These are phyloP conservation scores for Mystacornis crossleyi DNA, from an alignment of 2,113 vertebrate genomes.

Conservation along the genomic window DNA sequence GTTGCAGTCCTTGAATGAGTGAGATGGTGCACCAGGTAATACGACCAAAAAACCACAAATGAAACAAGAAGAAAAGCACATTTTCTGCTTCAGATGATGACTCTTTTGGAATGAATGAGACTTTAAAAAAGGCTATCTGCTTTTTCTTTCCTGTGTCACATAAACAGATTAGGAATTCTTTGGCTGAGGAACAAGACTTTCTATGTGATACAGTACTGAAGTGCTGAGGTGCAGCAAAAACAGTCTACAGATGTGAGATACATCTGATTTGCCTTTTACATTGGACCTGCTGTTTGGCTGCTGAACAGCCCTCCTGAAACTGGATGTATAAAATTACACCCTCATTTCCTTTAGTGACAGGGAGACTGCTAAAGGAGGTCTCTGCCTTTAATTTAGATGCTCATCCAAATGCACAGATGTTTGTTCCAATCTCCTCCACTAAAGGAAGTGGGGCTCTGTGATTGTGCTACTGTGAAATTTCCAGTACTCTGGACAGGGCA, in stretches of 20 bases:
- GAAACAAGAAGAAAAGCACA: neutral
- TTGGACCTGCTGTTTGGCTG: neutral
- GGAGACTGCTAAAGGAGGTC: neutral
- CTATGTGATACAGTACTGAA: neutral
- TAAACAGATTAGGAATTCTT: neutral
- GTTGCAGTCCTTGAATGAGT: neutral
- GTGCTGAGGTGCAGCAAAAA: neutral
- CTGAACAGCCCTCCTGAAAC: neutral
- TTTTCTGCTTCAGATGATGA: neutral
- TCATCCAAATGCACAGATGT: slow-evolving; percentile 14
- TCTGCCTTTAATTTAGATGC: neutral
- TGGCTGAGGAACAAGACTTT: neutral
- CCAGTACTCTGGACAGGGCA: slow-evolving; percentile 9
- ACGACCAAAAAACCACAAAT: neutral
- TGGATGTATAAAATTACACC: neutral
- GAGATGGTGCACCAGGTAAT: neutral
- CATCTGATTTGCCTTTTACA: neutral
- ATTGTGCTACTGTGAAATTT: neutral
- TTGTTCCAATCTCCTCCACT: neutral
- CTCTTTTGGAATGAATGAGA: neutral
- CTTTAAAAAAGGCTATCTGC: neutral
- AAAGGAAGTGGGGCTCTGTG: neutral
- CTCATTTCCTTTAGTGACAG: neutral
- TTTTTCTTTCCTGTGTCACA: neutral
- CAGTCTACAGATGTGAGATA: neutral